These are phyloP conservation scores for Chloropsis hardwickii DNA, from an alignment of 2,113 vertebrate genomes.

Conservation along the genomic window DNA sequence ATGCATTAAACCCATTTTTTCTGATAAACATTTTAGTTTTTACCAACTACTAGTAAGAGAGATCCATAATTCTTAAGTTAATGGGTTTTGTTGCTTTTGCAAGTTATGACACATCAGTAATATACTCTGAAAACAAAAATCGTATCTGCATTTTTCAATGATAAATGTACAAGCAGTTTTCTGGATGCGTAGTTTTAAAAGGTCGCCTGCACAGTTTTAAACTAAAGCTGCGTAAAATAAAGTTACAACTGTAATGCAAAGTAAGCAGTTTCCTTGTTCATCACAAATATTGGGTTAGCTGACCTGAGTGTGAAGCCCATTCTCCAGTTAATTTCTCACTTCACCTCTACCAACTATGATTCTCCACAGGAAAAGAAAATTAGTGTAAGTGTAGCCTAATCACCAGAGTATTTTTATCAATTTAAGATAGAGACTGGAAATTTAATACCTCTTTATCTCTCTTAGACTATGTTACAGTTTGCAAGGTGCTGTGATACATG, in stretches of 20 bases:
- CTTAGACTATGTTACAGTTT: neutral
- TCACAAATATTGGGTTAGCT: neutral
- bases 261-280: neutral
- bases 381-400: neutral
- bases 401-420: constrained; percentile 13
- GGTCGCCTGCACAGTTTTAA: neutral
- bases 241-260: neutral
- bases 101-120: neutral
- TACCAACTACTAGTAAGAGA: neutral
- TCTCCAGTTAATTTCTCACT: neutral
- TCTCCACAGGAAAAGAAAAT: constrained; percentile 10
- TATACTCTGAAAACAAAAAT: neutral
- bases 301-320: neutral
- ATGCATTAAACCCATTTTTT: neutral
- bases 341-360: neutral
- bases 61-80: neutral
- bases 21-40: neutral
- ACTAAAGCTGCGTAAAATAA: neutral
- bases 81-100: neutral
- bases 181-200: neutral
- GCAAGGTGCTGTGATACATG: constrained; percentile 3
- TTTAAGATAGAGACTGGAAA: neutral
- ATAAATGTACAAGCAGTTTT: neutral
- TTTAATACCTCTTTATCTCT: constrained; percentile 16
- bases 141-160: neutral